Evolutionary conservation across 2,113 vertebrate species (phyloP).

Genomic region (Tenebrosternarchus preto): DNA sequence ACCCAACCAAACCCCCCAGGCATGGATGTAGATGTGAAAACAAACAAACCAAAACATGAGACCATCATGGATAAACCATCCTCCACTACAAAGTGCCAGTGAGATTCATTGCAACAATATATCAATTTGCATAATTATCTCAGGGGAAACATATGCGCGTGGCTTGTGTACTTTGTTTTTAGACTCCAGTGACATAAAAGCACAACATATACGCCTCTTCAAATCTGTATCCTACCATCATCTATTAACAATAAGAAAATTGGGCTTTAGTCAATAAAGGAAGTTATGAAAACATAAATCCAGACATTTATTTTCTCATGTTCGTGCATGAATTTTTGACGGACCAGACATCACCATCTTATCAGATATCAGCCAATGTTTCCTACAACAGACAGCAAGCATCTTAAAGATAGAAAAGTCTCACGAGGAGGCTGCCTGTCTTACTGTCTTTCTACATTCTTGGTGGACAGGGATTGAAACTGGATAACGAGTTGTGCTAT

Average conservation of each 20-base stretch:
- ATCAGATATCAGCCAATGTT: background rate
- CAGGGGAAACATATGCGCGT: background rate
- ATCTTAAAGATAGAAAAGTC: background rate
- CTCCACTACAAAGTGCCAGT: background rate
- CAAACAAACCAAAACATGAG: too few relatives aligned
- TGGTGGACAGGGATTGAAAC: background rate
- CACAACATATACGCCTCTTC: background rate
- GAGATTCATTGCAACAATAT: background rate
- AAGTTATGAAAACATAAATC: too few relatives aligned
- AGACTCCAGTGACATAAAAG: background rate
- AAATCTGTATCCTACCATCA: background rate
- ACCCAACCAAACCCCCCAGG: background rate
- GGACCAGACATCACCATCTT: background rate
- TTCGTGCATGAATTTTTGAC: too few relatives aligned
- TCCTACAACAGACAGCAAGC: background rate
- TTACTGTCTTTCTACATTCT: conserved; percentile 6
- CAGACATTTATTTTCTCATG: too few relatives aligned
- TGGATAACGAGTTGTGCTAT: conserved; percentile 56
- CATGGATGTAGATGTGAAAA: background rate
- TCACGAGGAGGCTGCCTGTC: background rate
- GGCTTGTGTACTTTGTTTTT: background rate
- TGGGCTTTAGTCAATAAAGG: background rate
- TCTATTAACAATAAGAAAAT: background rate
- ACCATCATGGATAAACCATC: background rate
- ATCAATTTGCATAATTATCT: background rate